Percentiles rank a stretch among this genome's conserved stretches.
Evolutionary conservation across 1,140 invertebrate species (phyloP).

Genomic region (Diachasma alloeum): DNA sequence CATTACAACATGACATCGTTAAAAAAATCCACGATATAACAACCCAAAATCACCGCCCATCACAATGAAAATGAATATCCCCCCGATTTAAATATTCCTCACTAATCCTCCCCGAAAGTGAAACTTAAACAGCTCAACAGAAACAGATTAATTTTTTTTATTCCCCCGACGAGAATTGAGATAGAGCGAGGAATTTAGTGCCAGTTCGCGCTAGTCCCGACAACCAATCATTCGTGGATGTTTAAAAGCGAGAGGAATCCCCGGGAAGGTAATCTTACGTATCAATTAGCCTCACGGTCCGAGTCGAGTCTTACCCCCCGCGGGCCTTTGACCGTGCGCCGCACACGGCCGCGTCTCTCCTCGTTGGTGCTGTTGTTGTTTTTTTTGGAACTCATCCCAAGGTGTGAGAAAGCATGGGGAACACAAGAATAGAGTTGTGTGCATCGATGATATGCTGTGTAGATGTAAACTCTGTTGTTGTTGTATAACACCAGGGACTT

Average conservation of each 20-base stretch:
- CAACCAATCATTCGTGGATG: conserved; percentile 36
- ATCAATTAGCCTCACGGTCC: conserved; percentile 65
- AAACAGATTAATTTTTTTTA: conserved; percentile 19
- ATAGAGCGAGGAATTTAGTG: conserved; percentile 39
- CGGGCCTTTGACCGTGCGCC: conserved; percentile 65
- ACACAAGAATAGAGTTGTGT: conserved; percentile 16
- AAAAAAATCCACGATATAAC: no score
- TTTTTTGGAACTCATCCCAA: conserved; percentile 18
- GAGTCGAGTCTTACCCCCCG: conserved; percentile 62
- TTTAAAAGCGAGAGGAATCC: conserved; percentile 25
- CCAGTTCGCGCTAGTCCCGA: conserved; percentile 28
- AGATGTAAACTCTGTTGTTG: conserved; percentile 9
- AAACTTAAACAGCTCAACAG: neutral
- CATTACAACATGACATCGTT: no score
- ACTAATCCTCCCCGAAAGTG: neutral
- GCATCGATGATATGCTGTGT: neutral
- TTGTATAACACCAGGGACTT: neutral
- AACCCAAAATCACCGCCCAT: no score
- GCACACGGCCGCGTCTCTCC: conserved; percentile 52
- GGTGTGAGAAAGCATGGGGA: conserved; percentile 29
- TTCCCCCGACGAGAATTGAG: conserved; percentile 17
- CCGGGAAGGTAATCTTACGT: conserved; percentile 63
- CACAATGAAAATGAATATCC: neutral
- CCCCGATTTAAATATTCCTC: neutral
- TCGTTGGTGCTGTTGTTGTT: conserved; percentile 12